Evolutionary conservation across 2,888 invertebrate genomes (phyloP), one percentile per base, ranked within the genome.

Genomic region (Mellilla xanthometata): DNA sequence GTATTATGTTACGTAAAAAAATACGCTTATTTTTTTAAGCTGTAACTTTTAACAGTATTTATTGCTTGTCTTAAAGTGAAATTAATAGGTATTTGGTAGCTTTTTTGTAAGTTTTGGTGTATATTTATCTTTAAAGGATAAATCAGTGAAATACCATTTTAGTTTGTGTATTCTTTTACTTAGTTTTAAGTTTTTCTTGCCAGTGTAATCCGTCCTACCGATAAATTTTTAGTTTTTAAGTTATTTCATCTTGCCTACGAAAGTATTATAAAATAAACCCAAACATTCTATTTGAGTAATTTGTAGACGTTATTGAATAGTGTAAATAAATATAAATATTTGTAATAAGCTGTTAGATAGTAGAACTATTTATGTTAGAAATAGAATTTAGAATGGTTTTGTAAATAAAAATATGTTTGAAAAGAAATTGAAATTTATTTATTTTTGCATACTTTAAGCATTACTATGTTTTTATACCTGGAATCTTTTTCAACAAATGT

Each of bases 251-350:
- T 88, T 86, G 72, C 88, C 88, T 58, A 62, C 52, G 34, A 72
- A 69, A 87, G 88, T 89, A 89, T 89, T 88, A 80, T 50, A n/a
- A n/a, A n/a, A n/a, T n/a, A n/a, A n/a, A n/a, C n/a, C n/a, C 40
- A 58, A 60, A 67, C 56, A 52, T 53, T 60, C 47, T 49, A 32
- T 30, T 26, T 38, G 19, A 51, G 47, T 24, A 42, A 11, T 30
- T 41, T 51, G 34, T 35, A 49, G 49, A 56, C 52, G 53, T 52
- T 53, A 49, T n/a, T n/a, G n/a, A n/a, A n/a, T n/a, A n/a, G 56
- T 62, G 60, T 59, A 60, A 30, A 60, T 60, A n/a, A n/a, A n/a
- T n/a, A n/a, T n/a, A n/a, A n/a, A 55, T 61, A 65, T 63, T 70
- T 66, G 57, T 39, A 54, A 47, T 34, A 56, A 51, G 54, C 56